Base-by-base conservation (phyloP, 1,140 invertebrate species). In the Drosophila elegans region DNA sequence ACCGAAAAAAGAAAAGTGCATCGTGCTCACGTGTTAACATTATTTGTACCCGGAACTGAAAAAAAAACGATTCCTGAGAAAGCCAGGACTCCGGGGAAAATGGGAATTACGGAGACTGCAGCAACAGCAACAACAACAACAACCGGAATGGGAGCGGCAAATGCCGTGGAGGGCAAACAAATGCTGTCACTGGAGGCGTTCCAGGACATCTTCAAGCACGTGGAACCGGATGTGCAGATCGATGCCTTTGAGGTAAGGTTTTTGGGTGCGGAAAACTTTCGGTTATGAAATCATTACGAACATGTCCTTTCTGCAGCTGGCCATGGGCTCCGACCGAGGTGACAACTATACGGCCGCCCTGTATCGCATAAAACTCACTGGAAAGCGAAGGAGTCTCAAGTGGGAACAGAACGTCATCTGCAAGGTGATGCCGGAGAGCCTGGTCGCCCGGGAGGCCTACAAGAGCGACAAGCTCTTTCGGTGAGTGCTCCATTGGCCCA, bases 261-360 rank as follows among this genome's bases (percentile, higher is more conserved):
- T 3, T 11, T 36, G 7, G 7, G 7, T n/a, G 25, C 27, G n/a
- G 0, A 1, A 2, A 10, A 32, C 12, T 16, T 57, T 53, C 11
- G 27, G 27, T 45, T 49, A 41, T 71, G 67, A 71, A 34, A 56
- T 69, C 46, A 36, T n/a, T 4, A 5, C 25, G 34, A 44, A 53
- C 34, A 39, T 55, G 39, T 46, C 5, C 9, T 38, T 21, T 21
- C 57, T 93, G 12, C 84, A 95, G 93, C 94, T 95, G 64, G 94
- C 95, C n/a, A 94, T 93, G 6, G 95, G 95, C 5, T 95, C 95
- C 0, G 95, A 95, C 59, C 93, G 95, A 39, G 95, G 95, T 5
- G 95, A 96, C 71, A 96, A 96, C 85, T 96, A 96, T 74, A 96
- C 95, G 0, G 95, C 95, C 9, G 95, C 95, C 93, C 89, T 96